These are phyloP conservation scores for Eutrigla gurnardus DNA, from an alignment of 2,797 vertebrate species.

Conservation along the genomic window DNA sequence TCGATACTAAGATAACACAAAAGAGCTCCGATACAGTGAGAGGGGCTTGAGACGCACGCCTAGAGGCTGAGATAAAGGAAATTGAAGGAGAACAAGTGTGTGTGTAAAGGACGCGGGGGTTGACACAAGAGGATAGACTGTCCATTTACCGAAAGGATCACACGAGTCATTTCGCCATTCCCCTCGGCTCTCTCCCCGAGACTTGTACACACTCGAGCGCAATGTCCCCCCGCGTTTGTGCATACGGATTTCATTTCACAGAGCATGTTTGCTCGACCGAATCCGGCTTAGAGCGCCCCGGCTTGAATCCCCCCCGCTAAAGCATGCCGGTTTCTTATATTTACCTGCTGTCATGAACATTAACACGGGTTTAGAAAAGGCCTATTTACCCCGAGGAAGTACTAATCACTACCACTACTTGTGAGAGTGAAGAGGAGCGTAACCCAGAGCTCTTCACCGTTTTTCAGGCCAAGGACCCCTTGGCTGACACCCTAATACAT, in stretches of 20 bases:
- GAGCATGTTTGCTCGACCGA: slow-evolving; percentile 61
- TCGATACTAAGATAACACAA: slow-evolving; percentile 36
- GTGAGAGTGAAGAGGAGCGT: slow-evolving; percentile 11
- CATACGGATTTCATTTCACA: slow-evolving; percentile 66
- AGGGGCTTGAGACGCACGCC: slow-evolving; percentile 20
- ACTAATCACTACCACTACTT: slow-evolving; percentile 9
- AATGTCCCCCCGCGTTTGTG: slow-evolving; percentile 50
- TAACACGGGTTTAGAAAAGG: slow-evolving; percentile 16
- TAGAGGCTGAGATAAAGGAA: slow-evolving; percentile 47
- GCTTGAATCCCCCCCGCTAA: slow-evolving; percentile 27
- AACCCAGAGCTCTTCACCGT: too few relatives aligned
- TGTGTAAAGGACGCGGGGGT: slow-evolving; percentile 21
- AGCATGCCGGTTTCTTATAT: slow-evolving; percentile 14
- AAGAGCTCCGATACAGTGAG: slow-evolving; percentile 29
- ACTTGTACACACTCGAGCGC: slow-evolving; percentile 41
- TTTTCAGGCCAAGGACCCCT: too few relatives aligned
- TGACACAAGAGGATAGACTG: slow-evolving; percentile 41
- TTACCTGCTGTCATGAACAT: slow-evolving; percentile 34
- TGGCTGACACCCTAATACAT: too few relatives aligned
- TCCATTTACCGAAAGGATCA: slow-evolving; percentile 62
- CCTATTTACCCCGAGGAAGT: slow-evolving; percentile 7
- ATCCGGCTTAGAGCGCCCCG: slow-evolving; percentile 46
- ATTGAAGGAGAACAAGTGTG: slow-evolving; percentile 37
- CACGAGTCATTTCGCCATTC: slow-evolving; percentile 49
- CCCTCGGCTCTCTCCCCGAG: slow-evolving; percentile 20